Evolutionary conservation across 2,113 vertebrate species (phyloP), one percentile per base, ranked within the genome.

Genomic region (Bucco capensis): DNA sequence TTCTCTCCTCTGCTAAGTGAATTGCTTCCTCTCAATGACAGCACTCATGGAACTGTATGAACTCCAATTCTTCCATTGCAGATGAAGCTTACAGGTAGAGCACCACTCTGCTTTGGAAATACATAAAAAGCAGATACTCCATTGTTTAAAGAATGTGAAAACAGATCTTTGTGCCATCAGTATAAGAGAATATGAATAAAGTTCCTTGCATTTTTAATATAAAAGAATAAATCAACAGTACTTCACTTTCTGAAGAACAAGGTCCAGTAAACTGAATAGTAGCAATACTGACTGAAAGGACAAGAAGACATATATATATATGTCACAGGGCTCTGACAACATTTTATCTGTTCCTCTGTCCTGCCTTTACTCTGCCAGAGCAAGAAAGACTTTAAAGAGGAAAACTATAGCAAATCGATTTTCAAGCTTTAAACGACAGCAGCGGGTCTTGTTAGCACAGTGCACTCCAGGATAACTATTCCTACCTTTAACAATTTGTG

Each of bases 201-300:
- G 9, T 35, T 42, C 38, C 57, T 78, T 85, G 22, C 22, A 3
- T 49, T 83, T 84, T 30, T 57, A 56, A 88, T 76, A 80, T 28
- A 91, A 94, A 94, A 90, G 62, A 92, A 72, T 50, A 92, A 71
- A 92, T 49, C n/a, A 92, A 54, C 9, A 76, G 67, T 19, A 19
- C 14, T 65, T 66, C 38, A 46, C 75, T 57, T 76, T 96, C 80
- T 82, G 42, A 93, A 83, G 73, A 82, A 42, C 23, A 56, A 37
- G 31, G 91, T 44, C 31, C 37, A 15, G 44, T 53, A 84, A 94
- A 60, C 35, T 57, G 65, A 72, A 82, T 19, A 76, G 49, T 7
- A 60, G n/a, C 19, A 71, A 82, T 24, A 40, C 7, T 6, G 27
- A 23, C 19, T 69, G 53, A 93, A 91, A 92, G 66, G 38, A 88